Evolutionary conservation across 2,113 vertebrate species (phyloP), one percentile per base, ranked within the genome.

Genomic region (Oriolus oriolus): DNA sequence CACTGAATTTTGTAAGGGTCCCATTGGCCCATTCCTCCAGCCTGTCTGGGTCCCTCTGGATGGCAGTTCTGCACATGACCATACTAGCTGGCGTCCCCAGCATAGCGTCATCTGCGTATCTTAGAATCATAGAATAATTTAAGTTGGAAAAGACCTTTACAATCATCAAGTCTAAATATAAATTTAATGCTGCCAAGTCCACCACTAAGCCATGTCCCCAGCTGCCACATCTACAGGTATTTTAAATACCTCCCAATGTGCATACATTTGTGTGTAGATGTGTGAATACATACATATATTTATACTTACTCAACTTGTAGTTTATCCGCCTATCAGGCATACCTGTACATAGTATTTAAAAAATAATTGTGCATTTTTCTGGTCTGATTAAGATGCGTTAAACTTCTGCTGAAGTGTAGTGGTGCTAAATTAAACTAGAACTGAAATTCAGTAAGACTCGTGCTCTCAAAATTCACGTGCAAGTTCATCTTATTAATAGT

Each of bases 361-460:
- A 87, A 82, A 61, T 44, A 68, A 64, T 39, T 71, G 14, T 56
- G 44, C 7, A 11, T 71, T 91, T 80, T 71, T 14, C 15, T 31
- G 23, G 2, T 71, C 41, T 57, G 4, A 73, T 79, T 84, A 54
- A 71, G 28, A 52, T 61, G 37, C 1, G 0, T 49, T 64, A 53
- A 94, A 71, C 14, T 71, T 16, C 41, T 71, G 12, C 49, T 87
- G 57, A 71, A 60, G 5, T 60, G 22, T 27, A 84, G 44, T 4
- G 12, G 4, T 74, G 49, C 45, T 91, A 95, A 95, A 89, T 81
- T 84, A 92, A 95, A 92, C n/a, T 49, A 44, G 41, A 86, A 84
- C 19, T 82, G 23, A 61, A 70, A 70, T 10, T 65, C n/a, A 59
- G 30, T 68, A 87, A 82, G 53, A 89, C 45, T 71, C 16, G 9